phyloP scores from a whole-genome alignment of 2,113 vertebrate species.

The Arenaria interpres region DNA sequence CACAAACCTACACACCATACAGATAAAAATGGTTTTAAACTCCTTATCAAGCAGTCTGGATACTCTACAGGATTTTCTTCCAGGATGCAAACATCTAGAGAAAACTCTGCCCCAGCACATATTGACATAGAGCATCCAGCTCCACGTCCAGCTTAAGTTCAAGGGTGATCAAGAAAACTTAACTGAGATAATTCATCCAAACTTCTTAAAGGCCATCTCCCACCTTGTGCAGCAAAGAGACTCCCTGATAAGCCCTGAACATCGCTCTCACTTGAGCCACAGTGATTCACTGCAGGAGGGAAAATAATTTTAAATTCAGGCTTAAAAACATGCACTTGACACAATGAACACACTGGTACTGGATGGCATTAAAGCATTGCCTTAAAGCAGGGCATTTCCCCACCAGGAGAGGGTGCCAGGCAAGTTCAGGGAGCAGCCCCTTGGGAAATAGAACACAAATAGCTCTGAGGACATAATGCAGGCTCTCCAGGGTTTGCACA shows the following conservation, averaged over 20 bases:
- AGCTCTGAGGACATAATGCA: background rate
- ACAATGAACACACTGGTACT: background rate
- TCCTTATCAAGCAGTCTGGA: background rate
- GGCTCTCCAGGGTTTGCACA: background rate
- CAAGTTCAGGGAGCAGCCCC: background rate
- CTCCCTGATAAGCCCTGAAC: background rate
- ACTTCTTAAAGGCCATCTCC: background rate
- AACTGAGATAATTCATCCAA: background rate
- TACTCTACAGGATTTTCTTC: background rate
- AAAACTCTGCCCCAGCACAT: background rate
- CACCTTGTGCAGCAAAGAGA: no score
- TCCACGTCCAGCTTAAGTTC: background rate
- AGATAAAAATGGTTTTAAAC: background rate
- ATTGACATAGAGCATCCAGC: background rate
- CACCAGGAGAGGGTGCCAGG: background rate
- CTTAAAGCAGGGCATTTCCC: background rate
- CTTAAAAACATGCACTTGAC: rapidly evolving
- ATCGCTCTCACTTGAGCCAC: background rate
- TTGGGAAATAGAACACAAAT: background rate
- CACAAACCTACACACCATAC: background rate
- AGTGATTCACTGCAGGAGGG: background rate
- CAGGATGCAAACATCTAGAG: background rate
- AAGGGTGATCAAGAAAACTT: background rate
- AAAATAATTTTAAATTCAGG: background rate
- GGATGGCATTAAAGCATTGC: rapidly evolving